Conservation (phyloP, 2,797 vertebrate species). For the Meda fulgida region DNA sequence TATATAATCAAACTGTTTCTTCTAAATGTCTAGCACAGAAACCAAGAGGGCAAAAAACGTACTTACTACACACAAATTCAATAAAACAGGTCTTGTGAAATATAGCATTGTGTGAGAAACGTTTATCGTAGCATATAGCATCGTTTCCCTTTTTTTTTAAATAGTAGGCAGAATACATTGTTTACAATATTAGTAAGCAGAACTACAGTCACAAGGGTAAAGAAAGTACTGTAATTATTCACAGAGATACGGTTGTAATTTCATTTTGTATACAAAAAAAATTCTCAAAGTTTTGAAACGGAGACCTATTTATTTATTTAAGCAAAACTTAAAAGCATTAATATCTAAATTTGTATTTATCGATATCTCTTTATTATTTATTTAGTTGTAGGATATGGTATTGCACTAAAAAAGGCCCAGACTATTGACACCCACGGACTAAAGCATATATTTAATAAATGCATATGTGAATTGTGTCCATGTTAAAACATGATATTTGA, state of each 20-base stretch:
- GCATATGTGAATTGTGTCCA: background rate
- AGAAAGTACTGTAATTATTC: background rate
- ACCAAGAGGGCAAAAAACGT: background rate
- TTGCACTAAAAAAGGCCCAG: background rate
- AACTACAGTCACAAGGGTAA: background rate
- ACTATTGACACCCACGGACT: no score
- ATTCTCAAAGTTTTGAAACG: background rate
- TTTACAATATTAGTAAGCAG: no score
- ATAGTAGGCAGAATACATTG: background rate
- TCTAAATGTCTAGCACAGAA: background rate
- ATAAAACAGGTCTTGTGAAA: background rate
- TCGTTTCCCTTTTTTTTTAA: background rate
- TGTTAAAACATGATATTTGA: background rate
- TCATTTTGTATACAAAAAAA: no score
- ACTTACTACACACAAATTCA: background rate
- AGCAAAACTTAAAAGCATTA: slow-evolving; percentile 2
- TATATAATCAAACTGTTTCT: background rate
- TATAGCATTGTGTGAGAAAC: background rate
- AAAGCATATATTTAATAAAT: no score
- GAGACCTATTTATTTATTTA: background rate
- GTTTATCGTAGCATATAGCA: background rate
- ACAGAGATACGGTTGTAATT: background rate
- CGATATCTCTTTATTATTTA: background rate
- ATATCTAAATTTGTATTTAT: background rate
- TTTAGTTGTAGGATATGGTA: background rate